These are phyloP conservation scores for Varanus salvator DNA, from an alignment of 2,113 vertebrate genomes.

Conservation along the genomic window DNA sequence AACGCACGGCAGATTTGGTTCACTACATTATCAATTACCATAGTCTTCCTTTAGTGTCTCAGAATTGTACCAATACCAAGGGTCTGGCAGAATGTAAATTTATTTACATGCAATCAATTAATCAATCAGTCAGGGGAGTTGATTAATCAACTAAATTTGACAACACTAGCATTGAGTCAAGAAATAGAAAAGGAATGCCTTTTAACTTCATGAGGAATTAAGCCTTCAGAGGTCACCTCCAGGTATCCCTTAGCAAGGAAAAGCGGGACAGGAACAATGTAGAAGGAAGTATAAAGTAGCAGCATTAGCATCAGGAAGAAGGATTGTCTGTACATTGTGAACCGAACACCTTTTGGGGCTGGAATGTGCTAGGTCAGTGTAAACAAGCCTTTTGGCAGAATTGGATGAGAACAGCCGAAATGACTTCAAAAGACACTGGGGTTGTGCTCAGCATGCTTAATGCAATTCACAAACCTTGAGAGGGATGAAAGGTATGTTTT, in stretches of 20 bases:
- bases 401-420: conserved; percentile 27
- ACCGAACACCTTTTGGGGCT: conserved; percentile 43
- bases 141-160: background rate
- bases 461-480: conserved; percentile 17
- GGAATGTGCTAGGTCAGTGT: conserved; percentile 30
- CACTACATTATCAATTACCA: background rate
- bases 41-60: background rate
- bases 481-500: conserved; percentile 40
- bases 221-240: background rate
- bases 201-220: conserved; percentile 12
- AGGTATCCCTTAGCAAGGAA: background rate
- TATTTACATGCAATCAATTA: background rate
- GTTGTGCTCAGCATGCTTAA: conserved; percentile 42
- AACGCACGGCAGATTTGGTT: background rate
- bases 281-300: conserved; percentile 40
- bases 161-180: background rate
- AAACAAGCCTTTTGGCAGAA: conserved; percentile 43
- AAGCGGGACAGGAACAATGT: conserved; percentile 1
- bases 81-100: background rate
- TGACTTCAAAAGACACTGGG: conserved; percentile 45
- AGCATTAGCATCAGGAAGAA: conserved; percentile 42
- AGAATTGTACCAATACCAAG: background rate
- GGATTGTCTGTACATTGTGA: conserved; percentile 4
- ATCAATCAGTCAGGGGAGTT: background rate
- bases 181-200: background rate